phyloP scores from a whole-genome alignment of 2,797 vertebrate genomes.

The Ceyx erithaca region DNA sequence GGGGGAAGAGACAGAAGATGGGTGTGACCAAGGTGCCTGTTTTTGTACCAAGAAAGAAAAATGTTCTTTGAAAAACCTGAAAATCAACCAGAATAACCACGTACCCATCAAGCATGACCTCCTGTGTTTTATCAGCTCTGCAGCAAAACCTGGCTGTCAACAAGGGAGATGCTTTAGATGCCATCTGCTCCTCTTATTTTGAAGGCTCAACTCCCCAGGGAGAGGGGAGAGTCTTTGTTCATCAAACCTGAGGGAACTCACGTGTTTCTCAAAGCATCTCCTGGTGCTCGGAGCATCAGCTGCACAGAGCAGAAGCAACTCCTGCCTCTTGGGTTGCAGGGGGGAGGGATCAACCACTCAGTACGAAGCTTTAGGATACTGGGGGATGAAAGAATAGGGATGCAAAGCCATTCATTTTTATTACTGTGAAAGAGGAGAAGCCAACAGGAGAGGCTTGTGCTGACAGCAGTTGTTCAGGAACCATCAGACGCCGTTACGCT shows the following conservation, averaged over 20 bases:
- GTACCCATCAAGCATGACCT: neutral
- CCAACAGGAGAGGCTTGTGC: neutral
- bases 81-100: neutral
- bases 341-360: neutral
- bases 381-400: rapidly evolving
- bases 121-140: neutral
- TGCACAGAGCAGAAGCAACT: neutral
- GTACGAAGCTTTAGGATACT: neutral
- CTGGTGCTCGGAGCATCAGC: neutral
- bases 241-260: neutral
- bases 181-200: neutral
- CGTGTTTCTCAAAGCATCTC: neutral
- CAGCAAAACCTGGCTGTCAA: neutral
- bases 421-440: neutral
- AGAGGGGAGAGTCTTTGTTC: neutral
- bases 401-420: neutral
- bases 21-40: neutral
- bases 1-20: neutral
- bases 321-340: rapidly evolving
- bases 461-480: neutral
- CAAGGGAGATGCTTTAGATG: neutral
- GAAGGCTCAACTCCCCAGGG: neutral
- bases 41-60: neutral
- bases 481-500: rapidly evolving
- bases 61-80: neutral